Evolutionary conservation across 2,888 invertebrate genomes (phyloP), one percentile per base, ranked within the genome.

Genomic region (Microchrysa polita): DNA sequence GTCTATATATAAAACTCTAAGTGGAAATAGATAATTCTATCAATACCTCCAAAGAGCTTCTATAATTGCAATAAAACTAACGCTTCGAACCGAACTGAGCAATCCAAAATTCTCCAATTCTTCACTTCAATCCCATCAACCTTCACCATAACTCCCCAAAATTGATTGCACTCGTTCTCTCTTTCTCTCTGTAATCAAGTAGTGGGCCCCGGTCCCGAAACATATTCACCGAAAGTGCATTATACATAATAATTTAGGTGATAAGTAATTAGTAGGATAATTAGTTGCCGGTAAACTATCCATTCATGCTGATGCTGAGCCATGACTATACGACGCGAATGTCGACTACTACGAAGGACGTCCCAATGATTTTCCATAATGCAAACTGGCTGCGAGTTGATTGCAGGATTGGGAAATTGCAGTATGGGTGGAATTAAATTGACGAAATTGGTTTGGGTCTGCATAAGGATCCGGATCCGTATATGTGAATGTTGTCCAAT

Each of bases 191-290:
- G 18, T 20, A 55, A 55, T 55, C 55, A 55, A 20, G 55, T 55
- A n/a, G 55, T 55, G n/a, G n/a, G 55, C 55, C 53, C 53, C 12
- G 5, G 53, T 16, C 16, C 1, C 53, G 16, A 16, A 16, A 16
- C 27, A 18, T 14, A 23, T 53, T 53, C 16, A 67, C 53, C 55
- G 23, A 48, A 18, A 55, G 23, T 59, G 60, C 59, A 72, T 75
- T 72, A 71, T 73, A 73, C 72, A 52, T 73, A 73, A 75, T 75
- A 75, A 73, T 75, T 75, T 73, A 75, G 75, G 75, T 73, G 75
- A 75, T 73, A 75, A 75, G 60, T 75, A 75, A 75, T 75, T 75
- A 74, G 75, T 73, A 72, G 63, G 67, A 72, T 75, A 75, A 75
- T 75, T 75, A 75, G 73, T 71, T 73, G 69, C 34, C 18, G 69